These are phyloP conservation scores for Cheilosia pagana DNA, from an alignment of 2,888 invertebrate genomes.

Conservation along the genomic window DNA sequence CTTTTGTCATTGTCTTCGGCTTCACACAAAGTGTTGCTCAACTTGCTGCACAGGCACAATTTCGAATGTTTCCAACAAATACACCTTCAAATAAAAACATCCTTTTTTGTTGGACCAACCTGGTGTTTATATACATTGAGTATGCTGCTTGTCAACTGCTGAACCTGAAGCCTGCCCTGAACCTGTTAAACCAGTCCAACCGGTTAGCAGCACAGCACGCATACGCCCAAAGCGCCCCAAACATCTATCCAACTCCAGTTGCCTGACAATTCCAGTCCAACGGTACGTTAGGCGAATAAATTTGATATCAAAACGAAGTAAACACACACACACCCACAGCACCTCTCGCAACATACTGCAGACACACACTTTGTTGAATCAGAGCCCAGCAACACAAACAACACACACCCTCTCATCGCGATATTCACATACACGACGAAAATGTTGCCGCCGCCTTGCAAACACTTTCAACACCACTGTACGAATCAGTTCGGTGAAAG, in stretches of 20 bases:
- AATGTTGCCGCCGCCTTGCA: slow-evolving; percentile 59
- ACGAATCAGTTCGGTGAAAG: slow-evolving; percentile 70
- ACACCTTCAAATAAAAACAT: neutral
- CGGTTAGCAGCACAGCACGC: slow-evolving; percentile 44
- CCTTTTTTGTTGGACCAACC: neutral
- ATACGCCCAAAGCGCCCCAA: neutral
- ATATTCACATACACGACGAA: slow-evolving; percentile 29
- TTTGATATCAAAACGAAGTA: neutral
- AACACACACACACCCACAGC: neutral
- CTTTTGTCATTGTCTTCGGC: slow-evolving; percentile 3
- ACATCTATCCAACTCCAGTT: neutral
- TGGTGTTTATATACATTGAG: neutral
- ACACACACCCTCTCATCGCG: slow-evolving; percentile 21
- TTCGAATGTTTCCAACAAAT: slow-evolving; percentile 4
- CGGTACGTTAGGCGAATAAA: neutral
- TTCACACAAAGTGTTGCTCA: slow-evolving; percentile 9
- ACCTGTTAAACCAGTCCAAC: slow-evolving; percentile 73
- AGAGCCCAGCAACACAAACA: slow-evolving; percentile 48
- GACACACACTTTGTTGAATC: too few species aligned
- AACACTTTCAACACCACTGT: slow-evolving; percentile 68
- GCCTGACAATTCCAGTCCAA: neutral
- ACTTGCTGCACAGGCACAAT: neutral
- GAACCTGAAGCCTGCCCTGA: slow-evolving; percentile 2
- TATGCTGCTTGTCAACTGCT: too few species aligned
- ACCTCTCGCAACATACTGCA: neutral